Percentiles rank a stretch among this genome's conserved stretches.
phyloP scores from a whole-genome alignment of 2,888 invertebrate genomes.

The Pyrrhosoma nymphula region DNA sequence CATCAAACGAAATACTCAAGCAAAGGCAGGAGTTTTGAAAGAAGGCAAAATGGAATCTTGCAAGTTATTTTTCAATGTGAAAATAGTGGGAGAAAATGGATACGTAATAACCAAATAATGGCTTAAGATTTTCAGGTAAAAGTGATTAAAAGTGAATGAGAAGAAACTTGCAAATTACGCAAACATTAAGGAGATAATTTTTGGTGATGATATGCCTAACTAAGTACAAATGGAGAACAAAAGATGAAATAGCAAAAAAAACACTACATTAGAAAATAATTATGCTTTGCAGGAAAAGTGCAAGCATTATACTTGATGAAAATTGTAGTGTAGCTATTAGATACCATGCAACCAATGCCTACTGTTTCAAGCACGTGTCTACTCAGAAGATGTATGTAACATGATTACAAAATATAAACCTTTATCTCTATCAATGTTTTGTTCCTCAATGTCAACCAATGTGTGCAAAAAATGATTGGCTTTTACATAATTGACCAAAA shows the following conservation, averaged over 20 bases:
- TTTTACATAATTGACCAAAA: no score
- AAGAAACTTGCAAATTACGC: neutral
- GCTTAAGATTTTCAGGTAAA: neutral
- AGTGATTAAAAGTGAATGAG: neutral
- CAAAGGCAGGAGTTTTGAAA: neutral
- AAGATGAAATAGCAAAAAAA: neutral
- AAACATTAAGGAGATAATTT: neutral
- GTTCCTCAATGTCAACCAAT: neutral
- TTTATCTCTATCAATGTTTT: neutral
- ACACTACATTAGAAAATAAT: neutral
- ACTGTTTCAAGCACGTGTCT: neutral
- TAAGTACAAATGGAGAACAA: neutral
- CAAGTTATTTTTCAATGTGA: neutral
- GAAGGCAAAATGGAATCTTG: neutral
- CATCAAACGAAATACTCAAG: neutral
- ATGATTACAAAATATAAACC: neutral
- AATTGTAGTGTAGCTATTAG: neutral
- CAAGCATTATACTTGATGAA: neutral
- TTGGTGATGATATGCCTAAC: neutral
- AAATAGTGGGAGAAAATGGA: neutral
- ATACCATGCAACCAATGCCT: slow-evolving; percentile 57
- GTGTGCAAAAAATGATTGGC: no score
- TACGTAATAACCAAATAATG: neutral
- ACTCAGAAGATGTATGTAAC: neutral
- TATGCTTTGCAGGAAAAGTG: neutral